Evolutionary conservation across 2,113 vertebrate genomes (phyloP), one percentile per base, ranked within the genome.

Genomic region (Trematocara macrostoma): DNA sequence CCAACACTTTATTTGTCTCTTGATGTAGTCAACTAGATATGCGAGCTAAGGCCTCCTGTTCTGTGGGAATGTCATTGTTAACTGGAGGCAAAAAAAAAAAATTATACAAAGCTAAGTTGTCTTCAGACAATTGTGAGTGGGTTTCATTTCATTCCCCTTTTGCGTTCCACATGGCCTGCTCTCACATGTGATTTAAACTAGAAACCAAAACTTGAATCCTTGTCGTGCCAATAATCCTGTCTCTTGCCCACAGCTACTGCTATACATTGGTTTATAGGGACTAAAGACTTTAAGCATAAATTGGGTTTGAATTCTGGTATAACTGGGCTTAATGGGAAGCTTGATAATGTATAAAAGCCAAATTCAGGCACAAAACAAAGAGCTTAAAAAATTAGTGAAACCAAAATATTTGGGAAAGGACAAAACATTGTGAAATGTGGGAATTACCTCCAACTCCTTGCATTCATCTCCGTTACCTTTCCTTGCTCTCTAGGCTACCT

Each of bases 401-500:
- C 38, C 64, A 71, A 26, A 74, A 47, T 12, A 5, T 31, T 29
- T 29, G 23, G 42, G 1, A 29, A 31, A 18, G 45, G 26, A 31
- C 15, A n/a, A 49, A 31, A 18, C 71, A 34, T n/a, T 51, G 10
- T 76, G 16, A 76, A 49, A 49, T 1, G 69, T 49, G 69, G 10
- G 31, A 49, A 31, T 79, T 3, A 26, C 0, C 5, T 1, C 1
- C n/a, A 78, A 15, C 18, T 20, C 31, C 49, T 35, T 52, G 7
- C 11, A 82, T 16, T 49, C 2, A 34, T 61, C 61, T 64, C 16
- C 6, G 10, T 52, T 52, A 8, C 20, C 23, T 34, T 20, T 85
- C 5, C 8, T 20, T 0, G 34, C 3, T 40, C 79, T 31, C 0
- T 5, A 99, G 98, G 98, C 85, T 99, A 99, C 94, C 96, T 99